These are phyloP conservation scores for Rhimphoctona megacephalus DNA, from an alignment of 2,888 invertebrate genomes.

Conservation along the genomic window DNA sequence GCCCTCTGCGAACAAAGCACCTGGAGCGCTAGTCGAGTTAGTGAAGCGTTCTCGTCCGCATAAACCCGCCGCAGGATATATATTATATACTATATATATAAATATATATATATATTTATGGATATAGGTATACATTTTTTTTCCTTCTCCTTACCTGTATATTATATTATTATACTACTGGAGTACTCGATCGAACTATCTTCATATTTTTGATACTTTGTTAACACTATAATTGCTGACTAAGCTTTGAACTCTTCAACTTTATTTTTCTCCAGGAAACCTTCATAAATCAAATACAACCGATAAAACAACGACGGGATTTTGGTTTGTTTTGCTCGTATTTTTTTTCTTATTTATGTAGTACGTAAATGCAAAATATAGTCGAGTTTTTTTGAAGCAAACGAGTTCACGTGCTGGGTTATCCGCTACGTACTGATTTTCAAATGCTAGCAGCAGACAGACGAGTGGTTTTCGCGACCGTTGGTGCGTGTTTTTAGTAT, in stretches of 20 bases:
- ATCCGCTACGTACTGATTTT: not conserved
- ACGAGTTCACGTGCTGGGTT: not conserved
- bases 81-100: not conserved
- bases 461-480: not conserved
- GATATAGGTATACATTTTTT: constrained; percentile 2
- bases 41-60: constrained; percentile 46
- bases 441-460: not conserved
- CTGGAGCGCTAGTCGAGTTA: constrained; percentile 58
- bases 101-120: not conserved
- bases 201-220: constrained; percentile 6
- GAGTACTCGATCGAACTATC: constrained; percentile 4
- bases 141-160: not conserved
- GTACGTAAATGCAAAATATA: not conserved
- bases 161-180: not conserved
- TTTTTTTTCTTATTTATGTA: not conserved
- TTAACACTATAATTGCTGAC: not conserved
- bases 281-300: not conserved
- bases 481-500: not conserved
- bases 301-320: not conserved
- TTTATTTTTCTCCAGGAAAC: not conserved
- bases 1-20: constrained; percentile 65
- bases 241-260: not conserved
- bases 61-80: constrained; percentile 21
- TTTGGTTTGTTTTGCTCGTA: not conserved
- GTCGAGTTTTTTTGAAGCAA: not conserved